A percentile compares a stretch with the other conserved stretches of the same genome.
These are phyloP conservation scores for Prorops nasuta DNA, from an alignment of 1,140 invertebrate species.

Conservation along the genomic window DNA sequence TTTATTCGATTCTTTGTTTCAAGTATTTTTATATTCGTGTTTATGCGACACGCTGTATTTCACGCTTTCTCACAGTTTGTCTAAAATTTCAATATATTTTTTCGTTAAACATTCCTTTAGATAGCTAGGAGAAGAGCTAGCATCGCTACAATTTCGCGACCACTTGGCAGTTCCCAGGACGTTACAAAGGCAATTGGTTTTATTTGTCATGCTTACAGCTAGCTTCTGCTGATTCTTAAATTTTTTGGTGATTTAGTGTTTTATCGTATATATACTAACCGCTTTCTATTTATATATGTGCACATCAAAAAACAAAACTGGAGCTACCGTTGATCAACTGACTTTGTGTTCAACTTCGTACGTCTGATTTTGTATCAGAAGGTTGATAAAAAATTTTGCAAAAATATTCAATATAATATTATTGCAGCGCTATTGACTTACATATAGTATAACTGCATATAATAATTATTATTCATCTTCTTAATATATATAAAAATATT, in stretches of 20 bases:
- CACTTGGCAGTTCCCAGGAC: constrained; percentile 40
- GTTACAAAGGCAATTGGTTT: constrained; percentile 45
- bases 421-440: neutral
- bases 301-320: too few relatives aligned
- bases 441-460: neutral
- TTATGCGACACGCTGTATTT: neutral
- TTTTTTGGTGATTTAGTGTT: neutral
- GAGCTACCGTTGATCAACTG: too few relatives aligned
- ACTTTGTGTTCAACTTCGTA: neutral
- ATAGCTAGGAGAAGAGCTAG: constrained; percentile 53
- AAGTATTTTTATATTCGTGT: neutral
- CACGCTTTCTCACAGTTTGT: neutral
- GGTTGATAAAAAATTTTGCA: neutral
- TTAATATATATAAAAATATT: too few relatives aligned
- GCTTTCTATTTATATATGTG: too few relatives aligned
- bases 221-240: constrained; percentile 1
- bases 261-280: neutral
- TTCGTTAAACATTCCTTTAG: constrained; percentile 35
- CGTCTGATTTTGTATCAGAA: constrained; percentile 1
- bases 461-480: too few relatives aligned
- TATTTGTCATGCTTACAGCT: neutral
- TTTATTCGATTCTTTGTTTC: neutral
- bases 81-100: neutral
- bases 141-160: constrained; percentile 52
- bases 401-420: neutral